Evolutionary conservation across 2,888 invertebrate species (phyloP).

Genomic region (Perizoma affinitatum): DNA sequence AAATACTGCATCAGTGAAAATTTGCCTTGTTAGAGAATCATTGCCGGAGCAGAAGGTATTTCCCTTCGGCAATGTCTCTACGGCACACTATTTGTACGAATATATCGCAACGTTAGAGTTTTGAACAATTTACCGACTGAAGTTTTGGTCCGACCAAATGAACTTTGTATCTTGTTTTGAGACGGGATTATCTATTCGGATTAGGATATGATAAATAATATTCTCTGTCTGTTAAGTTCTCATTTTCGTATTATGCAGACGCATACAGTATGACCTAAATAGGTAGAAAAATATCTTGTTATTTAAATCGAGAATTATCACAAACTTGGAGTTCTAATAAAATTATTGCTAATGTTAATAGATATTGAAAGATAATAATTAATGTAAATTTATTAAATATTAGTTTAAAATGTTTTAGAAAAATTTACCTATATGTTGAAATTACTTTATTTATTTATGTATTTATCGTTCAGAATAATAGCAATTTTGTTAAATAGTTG

Average conservation of each 20-base stretch:
- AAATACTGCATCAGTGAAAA: no score
- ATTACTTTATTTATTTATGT: slow-evolving; percentile 73
- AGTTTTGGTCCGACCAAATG: slow-evolving; percentile 84
- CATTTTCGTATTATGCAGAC: slow-evolving; percentile 64
- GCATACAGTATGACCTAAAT: slow-evolving; percentile 58
- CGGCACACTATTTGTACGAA: slow-evolving; percentile 39
- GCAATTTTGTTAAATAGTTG: slow-evolving; percentile 73
- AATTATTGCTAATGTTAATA: slow-evolving; percentile 83
- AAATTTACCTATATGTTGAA: slow-evolving; percentile 82
- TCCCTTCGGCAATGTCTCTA: slow-evolving; percentile 28
- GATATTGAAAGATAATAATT: slow-evolving; percentile 76
- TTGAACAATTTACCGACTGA: slow-evolving; percentile 82
- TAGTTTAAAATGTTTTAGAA: slow-evolving; percentile 82
- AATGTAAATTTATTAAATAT: slow-evolving; percentile 71
- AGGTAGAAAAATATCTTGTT: slow-evolving; percentile 82
- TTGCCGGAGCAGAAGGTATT: slow-evolving; percentile 26
- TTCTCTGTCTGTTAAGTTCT: slow-evolving; percentile 72
- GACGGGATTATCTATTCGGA: slow-evolving; percentile 75
- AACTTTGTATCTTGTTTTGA: slow-evolving; percentile 81
- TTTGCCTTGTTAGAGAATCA: slow-evolving; percentile 5
- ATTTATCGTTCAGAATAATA: slow-evolving; percentile 68
- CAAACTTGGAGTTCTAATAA: slow-evolving; percentile 79
- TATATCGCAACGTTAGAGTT: slow-evolving; percentile 61
- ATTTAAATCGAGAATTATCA: slow-evolving; percentile 78
- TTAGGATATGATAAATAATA: slow-evolving; percentile 73